phyloP scores from a whole-genome alignment of 1,140 invertebrate genomes.

The Eupeodes corollae region DNA sequence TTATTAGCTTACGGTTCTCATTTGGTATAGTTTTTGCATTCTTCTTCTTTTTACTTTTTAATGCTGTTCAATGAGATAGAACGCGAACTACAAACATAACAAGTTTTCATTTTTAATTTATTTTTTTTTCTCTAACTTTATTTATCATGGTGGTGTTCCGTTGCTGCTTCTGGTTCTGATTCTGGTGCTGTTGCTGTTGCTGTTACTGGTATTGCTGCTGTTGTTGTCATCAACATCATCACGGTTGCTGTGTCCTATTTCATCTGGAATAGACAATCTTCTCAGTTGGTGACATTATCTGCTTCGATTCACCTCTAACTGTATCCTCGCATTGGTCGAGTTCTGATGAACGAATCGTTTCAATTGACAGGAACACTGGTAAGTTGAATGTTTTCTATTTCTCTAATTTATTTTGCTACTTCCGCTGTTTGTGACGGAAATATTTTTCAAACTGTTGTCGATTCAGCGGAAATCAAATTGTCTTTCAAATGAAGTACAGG shows the following conservation, averaged over 20 bases:
- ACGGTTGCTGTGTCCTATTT: not conserved
- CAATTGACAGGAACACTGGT: conserved; percentile 31
- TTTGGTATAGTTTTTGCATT: too few relatives aligned
- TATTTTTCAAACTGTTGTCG: not conserved
- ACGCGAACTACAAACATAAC: too few relatives aligned
- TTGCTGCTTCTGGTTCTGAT: conserved; percentile 3
- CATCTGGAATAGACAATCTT: conserved; percentile 36
- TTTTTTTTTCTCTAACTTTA: too few relatives aligned
- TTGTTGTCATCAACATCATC: not conserved
- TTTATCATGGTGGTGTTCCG: not conserved
- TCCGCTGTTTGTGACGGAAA: too few relatives aligned
- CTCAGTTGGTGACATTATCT: conserved; percentile 45
- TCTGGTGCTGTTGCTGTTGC: not conserved
- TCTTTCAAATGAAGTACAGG: too few relatives aligned
- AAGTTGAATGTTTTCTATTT: conserved; percentile 16
- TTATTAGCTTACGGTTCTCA: too few relatives aligned
- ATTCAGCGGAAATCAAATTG: not conserved
- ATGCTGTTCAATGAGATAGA: too few relatives aligned
- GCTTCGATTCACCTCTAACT: conserved; percentile 39
- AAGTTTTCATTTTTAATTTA: too few relatives aligned
- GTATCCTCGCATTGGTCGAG: conserved; percentile 32
- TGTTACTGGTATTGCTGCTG: not conserved
- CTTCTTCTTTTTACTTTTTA: too few relatives aligned
- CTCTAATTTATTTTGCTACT: too few relatives aligned
- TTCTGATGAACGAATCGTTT: conserved; percentile 31